Evolutionary conservation across 2,113 vertebrate genomes (phyloP), one percentile per base, ranked within the genome.

Genomic region (Glaucidium brasilianum): DNA sequence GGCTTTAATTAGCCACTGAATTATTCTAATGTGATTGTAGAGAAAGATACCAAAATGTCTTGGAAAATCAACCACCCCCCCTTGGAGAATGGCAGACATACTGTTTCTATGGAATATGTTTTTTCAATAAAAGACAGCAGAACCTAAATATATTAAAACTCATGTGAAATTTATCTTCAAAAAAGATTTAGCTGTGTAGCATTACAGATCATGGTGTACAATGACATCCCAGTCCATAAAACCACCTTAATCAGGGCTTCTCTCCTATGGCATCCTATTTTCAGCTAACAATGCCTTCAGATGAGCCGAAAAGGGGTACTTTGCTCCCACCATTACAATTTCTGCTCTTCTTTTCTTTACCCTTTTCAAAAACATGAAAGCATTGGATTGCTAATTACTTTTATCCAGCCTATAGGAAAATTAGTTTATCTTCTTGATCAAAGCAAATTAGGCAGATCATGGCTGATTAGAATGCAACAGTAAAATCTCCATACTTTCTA

Each of bases 381-480:
- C 97, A 94, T 96, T 98, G 97, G 97, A 95, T 98, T 97, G 97
- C 97, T 98, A 98, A 98, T 98, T 98, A 98, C 98, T 98, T 98
- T 98, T 96, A 98, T 97, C 95, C 96, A 96, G 97, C 83, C 93
- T 96, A 97, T 97, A 98, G 94, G 97, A 98, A 98, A 98, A 98
- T 98, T 98, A 98, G 98, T 98, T 98, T 98, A 98, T 98, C 98
- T 98, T 98, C 95, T 96, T 96, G 98, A 98, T 98, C 98, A 98
- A 98, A 99, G 98, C 94, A 98, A 98, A 98, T 98, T 97, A 98
- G 98, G 98, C 97, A 98, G 98, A 98, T 98, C 97, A 97, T 97
- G 96, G 97, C 88, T 98, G 98, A 98, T 98, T 98, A 98, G 97
- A 98, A 98, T 97, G 98, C 97, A 98, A 98, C 98, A 98, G 98